Base-by-base conservation (phyloP, 2,888 invertebrate genomes). In the Melieria omissa region DNA sequence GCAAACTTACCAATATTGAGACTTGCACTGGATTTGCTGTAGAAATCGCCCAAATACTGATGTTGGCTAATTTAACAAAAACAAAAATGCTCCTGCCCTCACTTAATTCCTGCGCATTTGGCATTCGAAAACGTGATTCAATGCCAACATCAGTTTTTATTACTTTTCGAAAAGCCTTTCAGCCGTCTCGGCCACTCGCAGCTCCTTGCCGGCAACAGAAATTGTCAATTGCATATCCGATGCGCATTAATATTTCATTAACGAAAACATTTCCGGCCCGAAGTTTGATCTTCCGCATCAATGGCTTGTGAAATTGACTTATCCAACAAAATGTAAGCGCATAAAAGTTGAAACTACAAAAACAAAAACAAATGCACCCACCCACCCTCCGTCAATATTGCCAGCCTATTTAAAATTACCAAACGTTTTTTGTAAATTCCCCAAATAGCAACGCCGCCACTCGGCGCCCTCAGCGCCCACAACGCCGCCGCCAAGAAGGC, bases 231-330 rank as follows among this genome's bases (percentile, higher is more conserved):
- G 82, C 83, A 83, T 83, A 82, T 82, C 81, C 84, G 79, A 79
- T 80, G 80, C 80, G 81, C 80, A 82, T 83, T 66, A 61, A 66
- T 71, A 62, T 64, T 67, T 71, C 52, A 65, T 71, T 71, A 71
- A 65, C 46, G 29, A 54, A 69, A 69, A 74, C 61, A 72, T 68
- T 72, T 68, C 52, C 64, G 57, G 71, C 64, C 46, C 81, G 84
- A 85, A 85, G 84, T 85, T 83, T 83, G 83, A 83, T 83, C 83
- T 84, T 84, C 85, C 84, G 84, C 84, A 84, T 85, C 85, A 84
- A 85, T 85, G 84, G 82, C 74, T 85, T 84, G 85, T 84, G 79
- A 84, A 84, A 84, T 84, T 84, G 85, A 85, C 85, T 84, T 81
- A 82, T 77, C 77, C 58, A 57, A 46, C 55, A 54, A 49, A 62